Evolutionary conservation across 1,140 invertebrate genomes (phyloP).

Genomic region (Orius laevigatus): DNA sequence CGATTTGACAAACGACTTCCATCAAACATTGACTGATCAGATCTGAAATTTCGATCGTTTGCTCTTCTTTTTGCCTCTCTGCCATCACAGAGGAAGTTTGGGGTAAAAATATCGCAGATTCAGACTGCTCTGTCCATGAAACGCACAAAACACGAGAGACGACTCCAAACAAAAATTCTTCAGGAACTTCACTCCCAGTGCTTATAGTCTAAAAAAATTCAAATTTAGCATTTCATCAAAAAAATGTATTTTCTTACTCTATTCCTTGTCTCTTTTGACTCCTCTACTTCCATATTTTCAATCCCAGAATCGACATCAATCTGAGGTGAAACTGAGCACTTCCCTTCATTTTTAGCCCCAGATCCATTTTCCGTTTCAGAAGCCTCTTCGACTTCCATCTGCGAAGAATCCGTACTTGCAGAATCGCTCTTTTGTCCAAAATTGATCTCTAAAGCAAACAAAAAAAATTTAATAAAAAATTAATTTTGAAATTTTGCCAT

Average conservation of each 20-base stretch:
- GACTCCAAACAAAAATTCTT: slow-evolving; percentile 41
- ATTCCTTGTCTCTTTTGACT: slow-evolving; percentile 28
- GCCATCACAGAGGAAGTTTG: slow-evolving; percentile 36
- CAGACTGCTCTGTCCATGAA: slow-evolving; percentile 41
- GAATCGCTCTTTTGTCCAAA: slow-evolving; percentile 21
- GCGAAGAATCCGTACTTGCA: slow-evolving; percentile 25
- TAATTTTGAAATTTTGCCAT: neutral
- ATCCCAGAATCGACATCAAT: slow-evolving; percentile 56
- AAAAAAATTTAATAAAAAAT: neutral
- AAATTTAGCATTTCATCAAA: slow-evolving; percentile 1
- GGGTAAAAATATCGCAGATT: slow-evolving; percentile 43
- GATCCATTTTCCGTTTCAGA: slow-evolving; percentile 29
- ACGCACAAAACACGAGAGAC: slow-evolving; percentile 44
- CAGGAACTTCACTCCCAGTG: slow-evolving; percentile 37
- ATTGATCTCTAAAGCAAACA: slow-evolving; percentile 7
- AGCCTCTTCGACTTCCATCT: slow-evolving; percentile 42
- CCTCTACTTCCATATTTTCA: slow-evolving; percentile 58
- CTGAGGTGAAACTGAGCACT: slow-evolving; percentile 23
- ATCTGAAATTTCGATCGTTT: slow-evolving; percentile 30
- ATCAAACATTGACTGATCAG: slow-evolving; percentile 45
- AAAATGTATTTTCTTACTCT: slow-evolving; percentile 22
- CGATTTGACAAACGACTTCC: slow-evolving; percentile 45
- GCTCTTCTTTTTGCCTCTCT: slow-evolving; percentile 22
- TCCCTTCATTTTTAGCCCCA: slow-evolving; percentile 13
- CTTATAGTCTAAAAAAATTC: slow-evolving; percentile 28